A percentile compares a stretch with the other conserved stretches of the same genome.
Conservation (phyloP, 2,113 vertebrate genomes). For the Orthonyx spaldingii region DNA sequence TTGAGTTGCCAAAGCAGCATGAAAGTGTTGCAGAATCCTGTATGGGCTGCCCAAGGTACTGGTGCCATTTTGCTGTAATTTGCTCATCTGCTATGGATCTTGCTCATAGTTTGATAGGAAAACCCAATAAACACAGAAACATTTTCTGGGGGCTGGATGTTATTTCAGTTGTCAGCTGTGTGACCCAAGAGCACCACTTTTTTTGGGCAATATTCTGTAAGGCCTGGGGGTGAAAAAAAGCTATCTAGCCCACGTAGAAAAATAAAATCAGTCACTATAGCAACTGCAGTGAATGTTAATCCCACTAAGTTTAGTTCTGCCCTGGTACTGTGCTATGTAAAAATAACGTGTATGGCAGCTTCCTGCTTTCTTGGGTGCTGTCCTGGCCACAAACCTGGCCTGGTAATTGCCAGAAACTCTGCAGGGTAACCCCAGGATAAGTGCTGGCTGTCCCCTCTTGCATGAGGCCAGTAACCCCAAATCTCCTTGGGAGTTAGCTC, state of each 20-base stretch:
- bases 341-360: background rate
- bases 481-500: background rate
- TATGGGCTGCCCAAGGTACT: background rate
- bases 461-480: fast-evolving
- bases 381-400: background rate
- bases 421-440: background rate
- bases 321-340: background rate
- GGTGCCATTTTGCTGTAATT: background rate
- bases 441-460: background rate
- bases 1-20: background rate
- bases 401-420: background rate
- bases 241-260: background rate
- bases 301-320: background rate
- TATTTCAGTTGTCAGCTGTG: background rate
- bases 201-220: background rate
- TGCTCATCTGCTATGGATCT: background rate
- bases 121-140: background rate
- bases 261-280: background rate
- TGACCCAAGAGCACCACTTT: background rate
- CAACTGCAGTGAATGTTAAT: background rate
- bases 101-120: background rate
- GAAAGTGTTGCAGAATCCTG: background rate
- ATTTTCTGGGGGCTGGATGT: background rate
- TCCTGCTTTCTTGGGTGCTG: background rate
- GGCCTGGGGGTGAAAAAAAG: background rate